A percentile compares a stretch with the other conserved stretches of the same genome.
Conservation (phyloP, 2,888 invertebrate species). For the Chloroclysta siterata region DNA sequence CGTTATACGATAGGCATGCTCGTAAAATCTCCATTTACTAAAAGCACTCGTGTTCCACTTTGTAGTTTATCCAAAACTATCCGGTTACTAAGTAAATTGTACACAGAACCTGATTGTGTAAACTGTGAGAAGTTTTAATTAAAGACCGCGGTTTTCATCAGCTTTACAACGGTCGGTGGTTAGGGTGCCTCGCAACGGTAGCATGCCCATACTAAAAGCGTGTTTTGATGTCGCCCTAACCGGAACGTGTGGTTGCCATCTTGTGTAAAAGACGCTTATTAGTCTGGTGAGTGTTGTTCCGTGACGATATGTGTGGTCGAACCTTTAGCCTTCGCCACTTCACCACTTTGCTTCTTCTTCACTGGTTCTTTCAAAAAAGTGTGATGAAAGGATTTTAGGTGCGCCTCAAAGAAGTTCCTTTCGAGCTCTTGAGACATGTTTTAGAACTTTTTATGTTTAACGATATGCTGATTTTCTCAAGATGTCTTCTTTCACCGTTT, state of each 20-base stretch:
- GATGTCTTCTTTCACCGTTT: too few relatives aligned
- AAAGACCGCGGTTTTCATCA: slow-evolving; percentile 54
- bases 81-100: slow-evolving; percentile 23
- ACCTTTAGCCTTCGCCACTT: neutral
- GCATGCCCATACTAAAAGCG: slow-evolving; percentile 13
- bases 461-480: too few relatives aligned
- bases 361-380: too few relatives aligned
- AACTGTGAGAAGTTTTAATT: slow-evolving; percentile 54
- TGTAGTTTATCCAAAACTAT: slow-evolving; percentile 21
- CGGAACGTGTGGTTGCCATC: neutral
- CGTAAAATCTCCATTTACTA: slow-evolving; percentile 12
- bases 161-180: slow-evolving; percentile 45
- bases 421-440: too few relatives aligned
- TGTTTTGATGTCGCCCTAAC: neutral
- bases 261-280: neutral
- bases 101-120: slow-evolving; percentile 40
- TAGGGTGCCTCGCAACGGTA: slow-evolving; percentile 40
- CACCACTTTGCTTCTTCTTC: too few relatives aligned
- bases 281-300: neutral
- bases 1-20: neutral
- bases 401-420: too few relatives aligned
- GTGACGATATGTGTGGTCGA: neutral
- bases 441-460: too few relatives aligned
- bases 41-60: slow-evolving; percentile 9
- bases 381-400: too few relatives aligned